phyloP scores from a whole-genome alignment of 2,113 vertebrate species.

The Seriola rivoliana region DNA sequence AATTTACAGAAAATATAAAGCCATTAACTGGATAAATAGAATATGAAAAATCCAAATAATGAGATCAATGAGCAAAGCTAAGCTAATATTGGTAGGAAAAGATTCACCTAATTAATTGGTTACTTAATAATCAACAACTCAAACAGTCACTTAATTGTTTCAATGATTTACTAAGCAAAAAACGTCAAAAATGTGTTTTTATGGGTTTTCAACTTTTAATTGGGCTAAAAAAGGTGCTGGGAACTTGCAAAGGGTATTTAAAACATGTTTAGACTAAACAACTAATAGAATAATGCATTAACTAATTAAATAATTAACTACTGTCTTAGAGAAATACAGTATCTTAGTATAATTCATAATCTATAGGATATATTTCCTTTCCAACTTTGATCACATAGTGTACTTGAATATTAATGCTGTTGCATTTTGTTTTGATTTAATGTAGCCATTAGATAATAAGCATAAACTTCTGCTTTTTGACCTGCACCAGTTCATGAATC shows the following conservation, averaged over 20 bases:
- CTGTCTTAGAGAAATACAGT: not conserved
- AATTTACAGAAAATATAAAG: not conserved
- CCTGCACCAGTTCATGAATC: not conserved
- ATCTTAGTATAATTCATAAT: not conserved
- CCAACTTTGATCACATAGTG: not conserved
- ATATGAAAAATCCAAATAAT: not conserved
- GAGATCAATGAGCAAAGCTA: not conserved
- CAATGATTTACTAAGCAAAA: too few relatives aligned
- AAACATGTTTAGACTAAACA: not conserved
- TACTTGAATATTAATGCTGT: not conserved
- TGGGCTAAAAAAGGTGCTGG: too few relatives aligned
- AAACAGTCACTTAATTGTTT: too few relatives aligned
- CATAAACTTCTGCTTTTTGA: not conserved
- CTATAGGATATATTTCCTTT: not conserved
- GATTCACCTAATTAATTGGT: too few relatives aligned
- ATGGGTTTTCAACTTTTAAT: too few relatives aligned
- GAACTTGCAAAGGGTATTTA: not conserved
- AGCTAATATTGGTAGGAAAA: not conserved
- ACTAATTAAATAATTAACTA: not conserved
- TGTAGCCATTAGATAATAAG: not conserved
- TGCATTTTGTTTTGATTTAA: slow-evolving; percentile 21
- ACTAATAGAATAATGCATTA: not conserved
- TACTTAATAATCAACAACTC: too few relatives aligned
- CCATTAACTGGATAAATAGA: not conserved
- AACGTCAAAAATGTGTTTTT: too few relatives aligned